Conservation (phyloP, 2,113 vertebrate genomes). For the Passer montanus region DNA sequence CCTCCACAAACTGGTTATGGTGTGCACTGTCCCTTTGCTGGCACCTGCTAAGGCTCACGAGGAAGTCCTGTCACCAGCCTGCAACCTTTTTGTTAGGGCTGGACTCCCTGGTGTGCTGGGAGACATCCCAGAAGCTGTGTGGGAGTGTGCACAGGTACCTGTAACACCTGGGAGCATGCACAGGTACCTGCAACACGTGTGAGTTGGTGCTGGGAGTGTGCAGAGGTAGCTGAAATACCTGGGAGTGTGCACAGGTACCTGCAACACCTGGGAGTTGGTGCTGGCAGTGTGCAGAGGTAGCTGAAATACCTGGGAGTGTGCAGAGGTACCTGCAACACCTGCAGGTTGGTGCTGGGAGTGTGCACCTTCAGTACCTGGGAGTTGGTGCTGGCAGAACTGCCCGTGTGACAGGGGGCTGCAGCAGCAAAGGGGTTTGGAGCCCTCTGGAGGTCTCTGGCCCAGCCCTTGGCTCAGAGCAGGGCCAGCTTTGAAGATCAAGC, state of each 20-base stretch:
- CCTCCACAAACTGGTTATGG: background rate
- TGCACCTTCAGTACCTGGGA: rapidly evolving
- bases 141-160: rapidly evolving
- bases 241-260: background rate
- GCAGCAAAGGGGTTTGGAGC: background rate
- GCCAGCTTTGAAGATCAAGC: background rate
- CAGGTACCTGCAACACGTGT: rapidly evolving
- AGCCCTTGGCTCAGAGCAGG: background rate
- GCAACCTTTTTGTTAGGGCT: background rate
- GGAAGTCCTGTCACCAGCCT: background rate
- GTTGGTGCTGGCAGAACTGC: background rate
- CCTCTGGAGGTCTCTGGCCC: background rate
- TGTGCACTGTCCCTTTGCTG: background rate
- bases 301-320: background rate
- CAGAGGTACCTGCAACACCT: rapidly evolving
- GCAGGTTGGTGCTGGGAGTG: background rate
- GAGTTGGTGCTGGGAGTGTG: background rate
- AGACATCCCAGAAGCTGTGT: rapidly evolving
- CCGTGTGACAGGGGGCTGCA: too few species aligned
- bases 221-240: rapidly evolving
- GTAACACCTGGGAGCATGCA: background rate
- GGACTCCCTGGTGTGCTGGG: rapidly evolving
- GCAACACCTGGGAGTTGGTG: rapidly evolving
- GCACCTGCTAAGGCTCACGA: background rate
- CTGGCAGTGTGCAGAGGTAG: background rate